Evolutionary conservation across 1,140 invertebrate species (phyloP).

Genomic region (Trypoxylus dichotomus): DNA sequence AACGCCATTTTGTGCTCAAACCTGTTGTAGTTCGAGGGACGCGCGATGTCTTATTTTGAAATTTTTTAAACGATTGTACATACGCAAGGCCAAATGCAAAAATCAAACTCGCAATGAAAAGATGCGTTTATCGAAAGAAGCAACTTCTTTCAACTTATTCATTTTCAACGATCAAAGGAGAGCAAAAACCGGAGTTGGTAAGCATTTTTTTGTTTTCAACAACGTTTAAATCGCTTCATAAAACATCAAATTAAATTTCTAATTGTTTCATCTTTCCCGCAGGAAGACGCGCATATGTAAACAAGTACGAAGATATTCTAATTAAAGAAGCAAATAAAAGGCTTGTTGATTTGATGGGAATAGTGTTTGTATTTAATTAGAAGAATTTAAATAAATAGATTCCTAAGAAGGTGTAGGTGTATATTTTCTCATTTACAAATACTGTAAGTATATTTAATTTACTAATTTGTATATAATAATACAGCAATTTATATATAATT

Average conservation of each 20-base stretch:
- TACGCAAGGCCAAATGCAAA: background rate
- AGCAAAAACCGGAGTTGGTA: constrained; percentile 1
- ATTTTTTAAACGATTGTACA: constrained; percentile 11
- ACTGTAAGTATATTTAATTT: background rate
- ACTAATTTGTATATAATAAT: background rate
- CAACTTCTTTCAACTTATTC: background rate
- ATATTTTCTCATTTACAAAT: background rate
- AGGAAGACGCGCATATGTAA: background rate
- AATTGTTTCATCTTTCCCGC: background rate
- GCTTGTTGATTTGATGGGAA: background rate
- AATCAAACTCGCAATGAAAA: background rate
- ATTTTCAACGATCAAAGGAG: background rate
- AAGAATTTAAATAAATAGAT: background rate
- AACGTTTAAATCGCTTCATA: background rate
- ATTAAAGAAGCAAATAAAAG: background rate
- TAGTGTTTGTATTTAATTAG: background rate
- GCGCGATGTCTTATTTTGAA: constrained; percentile 17
- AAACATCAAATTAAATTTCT: background rate
- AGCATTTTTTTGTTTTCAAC: constrained; percentile 27
- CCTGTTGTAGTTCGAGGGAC: background rate
- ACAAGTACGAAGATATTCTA: background rate
- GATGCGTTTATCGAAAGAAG: background rate
- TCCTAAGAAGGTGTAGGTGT: background rate
- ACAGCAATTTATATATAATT: no score
- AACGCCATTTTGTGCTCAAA: constrained; percentile 23